Evolutionary conservation across 35 echinoderm and acorn worm genomes (phyloP), one percentile per base, ranked within the genome.

Genomic region (Strongylocentrotus purpuratus): DNA sequence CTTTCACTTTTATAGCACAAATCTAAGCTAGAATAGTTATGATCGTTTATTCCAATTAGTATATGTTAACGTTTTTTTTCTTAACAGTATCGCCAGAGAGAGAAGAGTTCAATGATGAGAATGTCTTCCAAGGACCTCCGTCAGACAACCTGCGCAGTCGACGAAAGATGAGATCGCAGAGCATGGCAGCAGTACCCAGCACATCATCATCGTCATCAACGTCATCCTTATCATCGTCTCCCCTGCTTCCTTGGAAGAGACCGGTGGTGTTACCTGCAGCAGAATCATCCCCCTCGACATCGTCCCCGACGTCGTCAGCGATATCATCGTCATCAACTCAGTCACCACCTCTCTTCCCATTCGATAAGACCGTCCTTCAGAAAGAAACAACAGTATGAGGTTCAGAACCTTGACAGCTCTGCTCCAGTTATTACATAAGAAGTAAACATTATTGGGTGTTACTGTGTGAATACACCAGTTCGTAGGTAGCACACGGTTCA

Each of bases 31-130:
- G 35, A 41, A 41, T 41, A 3, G 3, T 41, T 1, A 41, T 3
- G 35, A 41, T 41, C 3, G 35, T 41, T 41, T 41, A 41, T 41
- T 41, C 35, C 3, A 41, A 41, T 41, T 41, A 41, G 35, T 41
- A 41, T 41, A 41, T 41, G 35, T 41, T n/a, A n/a, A n/a, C n/a
- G n/a, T n/a, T n/a, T 41, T 41, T 41, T 41, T 41, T 41, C 0
- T 41, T 1, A 4, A 5, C 95, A 61, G 95, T 91, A 33, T 92
- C 90, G 4, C 87, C 95, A 35, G 90, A 90, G 55, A 88, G 90
- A 92, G 95, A 95, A n/a, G 95, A 91, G 0, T 92, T 61, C 45
- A 90, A 91, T 20, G 95, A 95, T 11, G 95, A 95, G n/a, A 91
- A 50, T 11, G 95, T 95, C 52, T 95, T 95, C 88, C 47, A 45